phyloP scores from a whole-genome alignment of 1,140 invertebrate genomes.

The Drosophila ohnishii region DNA sequence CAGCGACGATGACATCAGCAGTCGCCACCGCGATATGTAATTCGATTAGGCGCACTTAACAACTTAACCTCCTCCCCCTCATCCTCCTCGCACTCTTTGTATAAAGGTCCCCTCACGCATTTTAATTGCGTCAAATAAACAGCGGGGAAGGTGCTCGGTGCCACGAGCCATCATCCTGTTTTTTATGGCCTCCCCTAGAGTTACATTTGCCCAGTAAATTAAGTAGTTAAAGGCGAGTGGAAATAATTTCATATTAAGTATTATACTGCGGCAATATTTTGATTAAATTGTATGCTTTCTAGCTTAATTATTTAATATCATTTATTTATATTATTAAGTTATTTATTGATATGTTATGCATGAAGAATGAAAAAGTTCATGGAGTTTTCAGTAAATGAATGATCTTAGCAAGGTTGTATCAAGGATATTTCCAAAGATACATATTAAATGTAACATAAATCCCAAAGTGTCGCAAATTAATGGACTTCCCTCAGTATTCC shows the following conservation, averaged over 20 bases:
- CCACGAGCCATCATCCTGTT: constrained; percentile 42
- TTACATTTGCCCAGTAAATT: constrained; percentile 11
- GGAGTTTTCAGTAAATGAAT: background rate
- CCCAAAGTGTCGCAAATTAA: background rate
- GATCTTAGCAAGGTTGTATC: background rate
- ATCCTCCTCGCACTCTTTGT: background rate
- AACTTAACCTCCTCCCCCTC: constrained; percentile 3
- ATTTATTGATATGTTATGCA: too few species aligned
- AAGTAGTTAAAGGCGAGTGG: constrained; percentile 29
- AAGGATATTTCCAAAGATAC: background rate
- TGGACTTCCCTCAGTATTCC: background rate
- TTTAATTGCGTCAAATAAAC: constrained; percentile 70
- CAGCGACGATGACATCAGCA: constrained; percentile 66
- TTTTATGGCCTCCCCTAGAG: constrained; percentile 39
- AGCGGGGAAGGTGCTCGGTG: constrained; percentile 35
- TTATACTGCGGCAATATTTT: background rate
- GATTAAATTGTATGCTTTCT: too few species aligned
- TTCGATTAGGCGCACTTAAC: constrained; percentile 69
- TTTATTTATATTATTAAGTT: background rate
- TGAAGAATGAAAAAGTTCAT: too few species aligned
- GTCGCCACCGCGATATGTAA: constrained; percentile 55
- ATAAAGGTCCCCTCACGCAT: constrained; percentile 5
- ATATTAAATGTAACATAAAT: background rate
- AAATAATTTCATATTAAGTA: constrained; percentile 3
- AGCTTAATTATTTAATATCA: background rate